phyloP scores from a whole-genome alignment of 2,113 vertebrate species.

The Guaruba guarouba region DNA sequence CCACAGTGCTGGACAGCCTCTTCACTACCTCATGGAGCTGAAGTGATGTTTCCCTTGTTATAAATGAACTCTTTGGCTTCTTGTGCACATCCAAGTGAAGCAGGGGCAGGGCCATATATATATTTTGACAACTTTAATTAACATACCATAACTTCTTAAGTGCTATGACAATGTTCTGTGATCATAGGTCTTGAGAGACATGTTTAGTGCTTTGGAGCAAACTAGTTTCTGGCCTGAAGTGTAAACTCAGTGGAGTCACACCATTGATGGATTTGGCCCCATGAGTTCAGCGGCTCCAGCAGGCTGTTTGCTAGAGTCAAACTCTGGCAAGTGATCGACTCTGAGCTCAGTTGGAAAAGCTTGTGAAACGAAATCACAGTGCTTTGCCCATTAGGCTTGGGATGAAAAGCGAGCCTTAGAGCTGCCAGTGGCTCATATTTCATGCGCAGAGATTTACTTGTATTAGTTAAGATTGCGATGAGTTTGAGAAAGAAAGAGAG shows the following conservation, averaged over 20 bases:
- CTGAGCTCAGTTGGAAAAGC: conserved; percentile 64
- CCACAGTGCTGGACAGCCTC: neutral
- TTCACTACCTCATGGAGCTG: neutral
- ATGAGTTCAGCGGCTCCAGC: conserved; percentile 20
- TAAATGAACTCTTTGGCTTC: neutral
- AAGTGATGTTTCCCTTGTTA: neutral
- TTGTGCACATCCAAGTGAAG: neutral
- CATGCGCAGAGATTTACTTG: conserved; percentile 57
- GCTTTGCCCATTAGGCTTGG: conserved; percentile 55
- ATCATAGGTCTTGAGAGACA: neutral
- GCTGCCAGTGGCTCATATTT: conserved; percentile 67
- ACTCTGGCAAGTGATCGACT: conserved; percentile 37
- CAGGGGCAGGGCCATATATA: neutral
- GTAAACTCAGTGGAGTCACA: neutral
- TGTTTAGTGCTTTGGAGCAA: conserved; percentile 17
- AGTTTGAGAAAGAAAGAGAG: conserved; percentile 47
- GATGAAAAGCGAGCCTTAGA: conserved; percentile 59
- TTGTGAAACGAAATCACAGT: conserved; percentile 61
- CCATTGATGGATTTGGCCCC: conserved; percentile 23
- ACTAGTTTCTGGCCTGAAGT: neutral
- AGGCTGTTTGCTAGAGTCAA: conserved; percentile 49
- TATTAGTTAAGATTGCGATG: conserved; percentile 53
- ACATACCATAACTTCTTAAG: neutral
- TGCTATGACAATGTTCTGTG: conserved; percentile 7
- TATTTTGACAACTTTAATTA: conserved; percentile 40